Evolutionary conservation across 2,888 invertebrate genomes (phyloP).

Genomic region (Dolichopus griseipennis): DNA sequence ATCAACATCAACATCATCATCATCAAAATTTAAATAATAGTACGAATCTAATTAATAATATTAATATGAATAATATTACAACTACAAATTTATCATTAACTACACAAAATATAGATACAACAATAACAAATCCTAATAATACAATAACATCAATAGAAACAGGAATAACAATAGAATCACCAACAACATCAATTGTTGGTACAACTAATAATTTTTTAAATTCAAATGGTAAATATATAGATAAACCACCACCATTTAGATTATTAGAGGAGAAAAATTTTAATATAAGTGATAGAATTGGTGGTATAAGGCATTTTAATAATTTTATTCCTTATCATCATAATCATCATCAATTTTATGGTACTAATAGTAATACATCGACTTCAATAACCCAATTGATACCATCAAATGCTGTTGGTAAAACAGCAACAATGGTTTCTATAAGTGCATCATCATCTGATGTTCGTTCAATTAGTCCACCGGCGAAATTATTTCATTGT

Average conservation of each 20-base stretch:
- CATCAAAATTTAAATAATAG: slow-evolving; percentile 13
- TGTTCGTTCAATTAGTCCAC: slow-evolving; percentile 44
- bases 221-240: slow-evolving; percentile 2
- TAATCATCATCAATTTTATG: slow-evolving; percentile 40
- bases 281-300: slow-evolving; percentile 6
- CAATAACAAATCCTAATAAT: background rate
- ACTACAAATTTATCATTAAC: slow-evolving; percentile 1
- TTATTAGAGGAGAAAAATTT: slow-evolving; percentile 1
- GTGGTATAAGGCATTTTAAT: slow-evolving; percentile 30
- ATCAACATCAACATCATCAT: slow-evolving; percentile 16
- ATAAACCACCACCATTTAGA: slow-evolving; percentile 1
- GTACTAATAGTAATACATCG: slow-evolving; percentile 41
- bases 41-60: slow-evolving; percentile 5
- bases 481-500: slow-evolving; percentile 49
- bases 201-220: background rate
- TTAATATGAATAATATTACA: slow-evolving; percentile 4
- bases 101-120: background rate
- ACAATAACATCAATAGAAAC: background rate
- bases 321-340: slow-evolving; percentile 42
- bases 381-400: slow-evolving; percentile 38
- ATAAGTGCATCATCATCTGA: slow-evolving; percentile 26
- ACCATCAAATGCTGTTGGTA: slow-evolving; percentile 6
- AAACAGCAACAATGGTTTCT: slow-evolving; percentile 6
- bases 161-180: slow-evolving; percentile 10
- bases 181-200: background rate